Base-by-base conservation (phyloP, 1,140 invertebrate species). In the Chironomus tepperi region DNA sequence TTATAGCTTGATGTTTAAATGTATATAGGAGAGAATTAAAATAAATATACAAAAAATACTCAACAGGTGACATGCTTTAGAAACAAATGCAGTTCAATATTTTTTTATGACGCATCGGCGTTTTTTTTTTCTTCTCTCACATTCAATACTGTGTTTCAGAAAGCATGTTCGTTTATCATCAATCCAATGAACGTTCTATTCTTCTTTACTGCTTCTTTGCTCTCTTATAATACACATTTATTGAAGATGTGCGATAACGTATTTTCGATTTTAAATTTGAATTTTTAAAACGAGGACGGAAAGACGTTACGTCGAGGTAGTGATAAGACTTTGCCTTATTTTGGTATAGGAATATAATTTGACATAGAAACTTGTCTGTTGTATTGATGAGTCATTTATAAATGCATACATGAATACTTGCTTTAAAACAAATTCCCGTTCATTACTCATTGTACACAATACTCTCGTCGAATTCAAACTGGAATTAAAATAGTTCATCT, bases 41-140 rank as follows among this genome's bases (percentile, higher is more conserved):
- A 57, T n/a, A 57, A n/a, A 57, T 5, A 57, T 12, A 57, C 12
- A 57, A 57, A 57, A 57, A 57, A 57, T 57, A 57, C 47, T 57
- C 47, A 57, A 57, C 47, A 57, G 47, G 47, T 57, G 47, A 57
- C 47, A 57, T 57, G 47, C 47, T 57, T 57, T 57, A 57, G 47
- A 57, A 57, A 57, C 47, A 57, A 57, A 57, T 57, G 47, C 47
- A 57, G 12, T 57, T 57, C 47, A 57, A 57, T 57, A 57, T 15
- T n/a, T 57, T 57, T 57, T 57, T 57, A 57, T 57, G 47, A 57
- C 47, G 47, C 47, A 57, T 57, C 47, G 47, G 47, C 47, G 47
- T 12, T 57, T 57, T 57, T 57, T 57, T 57, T 15, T 12, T 57
- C 47, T 57, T 57, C 47, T 57, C 47, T 57, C 47, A 57, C 47